Evolutionary conservation across 2,113 vertebrate species (phyloP).

Genomic region (Myiopsitta monachus): DNA sequence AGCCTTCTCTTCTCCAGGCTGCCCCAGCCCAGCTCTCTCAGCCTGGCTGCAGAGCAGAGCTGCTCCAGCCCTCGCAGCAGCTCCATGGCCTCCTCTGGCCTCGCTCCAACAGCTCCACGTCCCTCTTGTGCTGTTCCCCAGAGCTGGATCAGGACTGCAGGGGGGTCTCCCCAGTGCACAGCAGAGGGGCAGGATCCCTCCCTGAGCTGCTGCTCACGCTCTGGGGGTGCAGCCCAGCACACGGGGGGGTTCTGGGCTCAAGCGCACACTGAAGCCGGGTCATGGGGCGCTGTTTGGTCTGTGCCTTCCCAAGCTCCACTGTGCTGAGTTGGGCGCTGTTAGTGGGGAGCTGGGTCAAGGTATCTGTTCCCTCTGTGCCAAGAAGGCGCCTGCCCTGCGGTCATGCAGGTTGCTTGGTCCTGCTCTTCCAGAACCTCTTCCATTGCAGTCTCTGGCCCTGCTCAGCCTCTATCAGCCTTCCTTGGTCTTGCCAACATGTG

Average conservation of each 20-base stretch:
- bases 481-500: rapidly evolving
- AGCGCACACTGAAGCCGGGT: neutral
- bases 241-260: neutral
- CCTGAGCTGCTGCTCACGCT: neutral
- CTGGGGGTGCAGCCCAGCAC: neutral
- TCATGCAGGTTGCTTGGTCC: rapidly evolving
- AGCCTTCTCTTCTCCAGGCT: no score
- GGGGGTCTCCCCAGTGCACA: no score
- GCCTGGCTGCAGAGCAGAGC: no score
- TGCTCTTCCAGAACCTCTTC: rapidly evolving
- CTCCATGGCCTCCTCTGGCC: no score
- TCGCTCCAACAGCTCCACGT: no score
- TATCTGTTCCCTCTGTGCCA: neutral
- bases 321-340: neutral
- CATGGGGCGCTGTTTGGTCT: neutral
- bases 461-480: neutral
- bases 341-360: neutral
- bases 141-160: no score
- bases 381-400: no score
- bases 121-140: no score
- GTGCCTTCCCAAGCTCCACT: neutral
- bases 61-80: no score
- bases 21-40: no score
- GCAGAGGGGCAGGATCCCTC: no score
- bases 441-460: rapidly evolving